phyloP scores from a whole-genome alignment of 2,888 invertebrate genomes.

The Agrilus biguttatus region DNA sequence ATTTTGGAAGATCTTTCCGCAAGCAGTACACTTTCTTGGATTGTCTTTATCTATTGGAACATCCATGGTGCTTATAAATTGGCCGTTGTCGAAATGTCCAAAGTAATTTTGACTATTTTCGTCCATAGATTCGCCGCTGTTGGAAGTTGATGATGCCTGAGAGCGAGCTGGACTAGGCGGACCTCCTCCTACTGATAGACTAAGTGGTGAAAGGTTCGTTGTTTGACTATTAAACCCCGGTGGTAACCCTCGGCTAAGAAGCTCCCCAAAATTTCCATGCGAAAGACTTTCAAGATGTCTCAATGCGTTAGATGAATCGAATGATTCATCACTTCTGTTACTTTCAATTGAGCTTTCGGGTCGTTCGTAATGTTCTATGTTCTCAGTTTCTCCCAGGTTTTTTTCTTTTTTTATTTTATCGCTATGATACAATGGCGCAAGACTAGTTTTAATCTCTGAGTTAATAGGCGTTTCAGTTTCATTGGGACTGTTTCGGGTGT shows the following conservation, averaged over 20 bases:
- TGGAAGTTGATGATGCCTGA: conserved; percentile 44
- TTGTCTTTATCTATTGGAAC: conserved; percentile 87
- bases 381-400: conserved; percentile 24
- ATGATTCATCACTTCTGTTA: conserved; percentile 42
- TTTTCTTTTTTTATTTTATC: conserved; percentile 32
- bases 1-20: conserved; percentile 87
- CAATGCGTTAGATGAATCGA: conserved; percentile 54
- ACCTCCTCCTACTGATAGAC: conserved; percentile 37
- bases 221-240: conserved; percentile 26
- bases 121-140: conserved; percentile 41
- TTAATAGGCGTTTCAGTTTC: conserved; percentile 24
- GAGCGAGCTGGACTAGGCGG: conserved; percentile 45
- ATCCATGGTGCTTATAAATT: conserved; percentile 59
- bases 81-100: conserved; percentile 60
- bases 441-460: conserved; percentile 29
- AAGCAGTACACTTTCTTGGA: conserved; percentile 79
- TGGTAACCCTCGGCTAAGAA: conserved; percentile 30
- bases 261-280: conserved; percentile 56
- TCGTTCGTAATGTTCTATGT: conserved; percentile 25
- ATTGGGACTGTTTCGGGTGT: conserved; percentile 31
- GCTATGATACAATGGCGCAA: conserved; percentile 28
- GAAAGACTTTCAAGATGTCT: conserved; percentile 67
- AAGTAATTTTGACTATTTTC: conserved; percentile 47
- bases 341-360: conserved; percentile 40
- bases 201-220: conserved; percentile 31